Evolutionary conservation across 1,140 invertebrate species (phyloP).

Genomic region (Bicyclus anynana): DNA sequence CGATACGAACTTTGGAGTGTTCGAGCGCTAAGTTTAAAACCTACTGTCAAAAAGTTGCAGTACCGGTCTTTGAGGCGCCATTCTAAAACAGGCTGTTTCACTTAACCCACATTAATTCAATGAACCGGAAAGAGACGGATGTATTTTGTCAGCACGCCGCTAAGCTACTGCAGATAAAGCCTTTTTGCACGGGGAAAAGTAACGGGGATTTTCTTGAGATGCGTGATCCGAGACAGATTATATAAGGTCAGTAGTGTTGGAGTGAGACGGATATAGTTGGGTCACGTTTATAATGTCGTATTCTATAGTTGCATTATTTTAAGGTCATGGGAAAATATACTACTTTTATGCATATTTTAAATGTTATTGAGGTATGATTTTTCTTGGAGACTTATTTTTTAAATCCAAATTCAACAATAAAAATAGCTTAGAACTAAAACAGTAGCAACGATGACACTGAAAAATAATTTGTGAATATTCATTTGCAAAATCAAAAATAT

Average conservation of each 20-base stretch:
- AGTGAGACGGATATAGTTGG: slow-evolving; percentile 43
- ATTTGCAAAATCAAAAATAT: no score
- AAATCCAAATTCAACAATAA: not conserved
- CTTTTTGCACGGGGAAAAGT: slow-evolving; percentile 75
- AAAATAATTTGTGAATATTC: no score
- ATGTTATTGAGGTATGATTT: not conserved
- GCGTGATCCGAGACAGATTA: slow-evolving; percentile 53
- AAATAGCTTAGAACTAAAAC: no score
- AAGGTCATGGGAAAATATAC: slow-evolving; percentile 50
- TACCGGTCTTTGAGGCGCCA: slow-evolving; percentile 50
- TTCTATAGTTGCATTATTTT: slow-evolving; percentile 42
- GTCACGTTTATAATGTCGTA: slow-evolving; percentile 56
- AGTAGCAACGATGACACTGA: no score
- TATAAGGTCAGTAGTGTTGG: slow-evolving; percentile 35
- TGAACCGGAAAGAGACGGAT: slow-evolving; percentile 35
- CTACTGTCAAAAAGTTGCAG: slow-evolving; percentile 72
- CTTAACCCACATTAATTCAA: not conserved
- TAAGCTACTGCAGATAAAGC: slow-evolving; percentile 57
- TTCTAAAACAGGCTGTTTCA: slow-evolving; percentile 30
- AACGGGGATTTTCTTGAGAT: slow-evolving; percentile 73
- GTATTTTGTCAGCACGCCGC: slow-evolving; percentile 13
- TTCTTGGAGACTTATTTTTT: not conserved
- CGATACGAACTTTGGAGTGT: slow-evolving; percentile 30
- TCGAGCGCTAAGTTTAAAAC: slow-evolving; percentile 49
- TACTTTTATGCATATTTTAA: not conserved